A percentile compares a stretch with the other conserved stretches of the same genome.
These are phyloP conservation scores for Lithobates sylvaticus DNA, from an alignment of 2,797 vertebrate species.

Conservation along the genomic window DNA sequence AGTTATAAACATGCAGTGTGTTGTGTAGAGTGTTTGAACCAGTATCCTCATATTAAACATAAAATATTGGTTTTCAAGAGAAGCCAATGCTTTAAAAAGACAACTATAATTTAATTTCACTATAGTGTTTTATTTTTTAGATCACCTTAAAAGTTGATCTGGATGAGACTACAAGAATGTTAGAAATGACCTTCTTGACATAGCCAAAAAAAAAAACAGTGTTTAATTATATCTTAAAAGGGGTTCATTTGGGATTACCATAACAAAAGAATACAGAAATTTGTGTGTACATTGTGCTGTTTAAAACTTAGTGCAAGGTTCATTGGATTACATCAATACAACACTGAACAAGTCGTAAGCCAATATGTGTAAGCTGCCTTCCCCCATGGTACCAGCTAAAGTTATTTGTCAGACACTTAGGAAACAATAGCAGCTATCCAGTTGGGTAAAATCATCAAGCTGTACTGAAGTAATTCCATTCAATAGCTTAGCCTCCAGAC, in stretches of 20 bases:
- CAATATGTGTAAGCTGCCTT: conserved; percentile 29
- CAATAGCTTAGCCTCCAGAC: conserved; percentile 45
- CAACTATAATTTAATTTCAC: too few species aligned
- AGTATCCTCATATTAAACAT: too few species aligned
- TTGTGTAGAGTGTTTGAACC: too few species aligned
- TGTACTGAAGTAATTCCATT: conserved; percentile 45
- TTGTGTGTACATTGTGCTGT: neutral
- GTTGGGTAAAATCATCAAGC: conserved; percentile 61
- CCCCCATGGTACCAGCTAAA: conserved; percentile 46
- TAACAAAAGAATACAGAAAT: neutral
- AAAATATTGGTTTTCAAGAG: too few species aligned
- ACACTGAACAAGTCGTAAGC: conserved; percentile 28
- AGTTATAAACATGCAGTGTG: too few species aligned
- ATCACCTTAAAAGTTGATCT: too few species aligned
- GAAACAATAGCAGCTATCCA: conserved; percentile 50
- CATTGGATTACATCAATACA: conserved; percentile 20
- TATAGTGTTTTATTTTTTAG: too few species aligned
- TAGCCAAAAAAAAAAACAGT: neutral
- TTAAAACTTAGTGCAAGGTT: neutral
- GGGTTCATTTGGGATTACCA: neutral
- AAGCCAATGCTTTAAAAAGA: too few species aligned
- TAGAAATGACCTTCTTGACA: neutral
- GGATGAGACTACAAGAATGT: neutral
- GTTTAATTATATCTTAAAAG: neutral
- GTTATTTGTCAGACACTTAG: conserved; percentile 39